These are phyloP conservation scores for Drosophila meridiana DNA, from an alignment of 2,888 invertebrate genomes.

Conservation along the genomic window DNA sequence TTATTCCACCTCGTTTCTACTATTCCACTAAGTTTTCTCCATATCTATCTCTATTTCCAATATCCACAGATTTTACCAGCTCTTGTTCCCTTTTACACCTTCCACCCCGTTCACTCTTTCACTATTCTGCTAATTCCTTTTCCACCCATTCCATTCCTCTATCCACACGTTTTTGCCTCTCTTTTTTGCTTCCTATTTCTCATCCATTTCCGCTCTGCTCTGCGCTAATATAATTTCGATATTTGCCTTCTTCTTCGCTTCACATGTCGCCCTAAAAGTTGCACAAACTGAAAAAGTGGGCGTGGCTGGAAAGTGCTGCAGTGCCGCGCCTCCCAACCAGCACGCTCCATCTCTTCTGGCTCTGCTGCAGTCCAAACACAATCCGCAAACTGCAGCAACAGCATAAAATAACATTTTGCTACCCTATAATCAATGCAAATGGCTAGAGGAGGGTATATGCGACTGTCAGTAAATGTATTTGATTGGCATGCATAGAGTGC, in stretches of 20 bases:
- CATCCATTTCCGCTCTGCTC: conserved; percentile 63
- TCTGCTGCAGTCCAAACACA: conserved; percentile 46
- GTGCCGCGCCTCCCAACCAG: conserved; percentile 31
- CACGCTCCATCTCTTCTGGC: not conserved
- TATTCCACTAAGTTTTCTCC: not conserved
- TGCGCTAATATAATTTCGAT: conserved; percentile 75
- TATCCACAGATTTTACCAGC: not conserved
- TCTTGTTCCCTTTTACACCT: not conserved
- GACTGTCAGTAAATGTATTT: not conserved
- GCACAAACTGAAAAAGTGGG: conserved; percentile 36
- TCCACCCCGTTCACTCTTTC: not conserved
- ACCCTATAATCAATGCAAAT: conserved; percentile 9
- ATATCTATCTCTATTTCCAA: not conserved
- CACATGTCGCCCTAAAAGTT: conserved; percentile 3
- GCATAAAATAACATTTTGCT: conserved; percentile 42
- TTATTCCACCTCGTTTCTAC: not conserved
- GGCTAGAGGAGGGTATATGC: not conserved
- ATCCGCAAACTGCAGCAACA: conserved; percentile 71
- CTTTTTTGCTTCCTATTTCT: not conserved
- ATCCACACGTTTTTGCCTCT: not conserved
- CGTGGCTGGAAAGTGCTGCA: conserved; percentile 72
- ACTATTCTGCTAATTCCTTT: conserved; percentile 4
- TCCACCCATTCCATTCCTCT: too few species aligned
- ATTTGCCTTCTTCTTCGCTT: conserved; percentile 32
- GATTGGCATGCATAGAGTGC: not conserved